These are phyloP conservation scores for Caenorhabditis brenneri DNA, from an alignment of 1,140 invertebrate species.

Conservation along the genomic window DNA sequence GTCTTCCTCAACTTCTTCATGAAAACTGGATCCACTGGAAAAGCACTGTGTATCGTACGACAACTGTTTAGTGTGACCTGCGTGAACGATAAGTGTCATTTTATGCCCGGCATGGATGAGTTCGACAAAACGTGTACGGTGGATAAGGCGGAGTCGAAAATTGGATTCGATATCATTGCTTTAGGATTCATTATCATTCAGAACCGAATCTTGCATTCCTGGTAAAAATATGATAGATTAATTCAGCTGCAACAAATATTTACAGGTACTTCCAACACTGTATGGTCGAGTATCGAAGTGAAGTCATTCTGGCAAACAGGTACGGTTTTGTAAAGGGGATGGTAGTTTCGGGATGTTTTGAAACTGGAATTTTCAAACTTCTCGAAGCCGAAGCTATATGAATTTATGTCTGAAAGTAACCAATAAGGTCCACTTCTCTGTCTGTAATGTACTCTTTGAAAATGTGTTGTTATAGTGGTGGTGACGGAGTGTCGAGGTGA, in stretches of 20 bases:
- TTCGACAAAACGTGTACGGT: constrained; percentile 56
- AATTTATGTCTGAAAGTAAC: neutral
- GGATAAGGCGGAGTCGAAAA: constrained; percentile 58
- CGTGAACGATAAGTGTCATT: constrained; percentile 51
- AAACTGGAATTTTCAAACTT: too few species aligned
- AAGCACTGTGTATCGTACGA: constrained; percentile 51
- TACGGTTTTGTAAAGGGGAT: too few species aligned
- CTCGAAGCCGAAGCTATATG: too few species aligned
- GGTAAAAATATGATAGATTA: constrained; percentile 45
- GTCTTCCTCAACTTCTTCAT: constrained; percentile 56
- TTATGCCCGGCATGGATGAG: neutral
- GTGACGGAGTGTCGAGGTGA: constrained; percentile 7
- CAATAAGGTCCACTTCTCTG: neutral
- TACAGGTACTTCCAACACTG: constrained; percentile 67
- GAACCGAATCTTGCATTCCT: constrained; percentile 65
- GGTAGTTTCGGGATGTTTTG: too few species aligned
- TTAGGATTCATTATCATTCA: constrained; percentile 68
- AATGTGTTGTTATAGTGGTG: constrained; percentile 25
- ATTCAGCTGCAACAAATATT: too few species aligned
- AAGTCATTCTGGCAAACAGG: constrained; percentile 67
- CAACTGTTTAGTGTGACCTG: constrained; percentile 67
- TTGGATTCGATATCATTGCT: constrained; percentile 67
- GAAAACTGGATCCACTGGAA: neutral
- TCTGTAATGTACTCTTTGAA: neutral
- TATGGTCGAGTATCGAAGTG: constrained; percentile 70